phyloP scores from a whole-genome alignment of 2,888 invertebrate genomes.

The Heliothis peltigera region DNA sequence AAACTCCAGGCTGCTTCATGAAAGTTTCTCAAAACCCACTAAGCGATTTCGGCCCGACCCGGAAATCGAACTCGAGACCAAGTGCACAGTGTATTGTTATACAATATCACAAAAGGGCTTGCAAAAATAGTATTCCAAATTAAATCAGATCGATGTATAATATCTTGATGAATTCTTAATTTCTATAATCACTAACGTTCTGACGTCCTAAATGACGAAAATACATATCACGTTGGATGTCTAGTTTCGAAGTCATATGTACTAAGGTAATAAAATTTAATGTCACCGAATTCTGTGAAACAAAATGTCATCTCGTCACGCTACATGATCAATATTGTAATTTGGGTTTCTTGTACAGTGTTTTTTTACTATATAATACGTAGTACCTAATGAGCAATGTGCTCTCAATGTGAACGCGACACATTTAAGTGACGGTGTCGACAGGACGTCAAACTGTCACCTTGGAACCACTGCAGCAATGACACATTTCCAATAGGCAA shows the following conservation, averaged over 20 bases:
- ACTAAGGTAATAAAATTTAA: conserved; percentile 6
- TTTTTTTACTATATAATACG: conserved; percentile 17
- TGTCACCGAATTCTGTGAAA: conserved; percentile 3
- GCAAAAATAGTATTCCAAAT: no score
- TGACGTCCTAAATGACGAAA: no score
- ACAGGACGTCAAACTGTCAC: conserved; percentile 27
- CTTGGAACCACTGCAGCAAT: conserved; percentile 25
- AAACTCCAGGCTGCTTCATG: no score
- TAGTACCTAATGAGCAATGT: conserved; percentile 20
- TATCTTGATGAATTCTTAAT: no score
- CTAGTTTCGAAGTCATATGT: neutral
- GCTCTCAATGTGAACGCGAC: conserved; percentile 3
- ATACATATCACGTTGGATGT: no score
- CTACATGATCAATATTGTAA: conserved; percentile 30
- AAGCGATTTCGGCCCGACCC: no score
- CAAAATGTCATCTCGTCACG: conserved; percentile 36
- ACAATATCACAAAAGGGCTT: no score
- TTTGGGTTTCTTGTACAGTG: conserved; percentile 25
- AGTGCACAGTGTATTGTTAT: no score
- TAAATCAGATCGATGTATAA: no score
- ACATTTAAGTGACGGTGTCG: conserved; percentile 26
- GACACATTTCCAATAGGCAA: conserved; percentile 5
- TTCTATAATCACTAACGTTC: no score
- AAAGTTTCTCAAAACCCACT: no score
- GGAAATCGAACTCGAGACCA: no score